Conservation (phyloP, 2,113 vertebrate genomes). For the Siniperca chuatsi region DNA sequence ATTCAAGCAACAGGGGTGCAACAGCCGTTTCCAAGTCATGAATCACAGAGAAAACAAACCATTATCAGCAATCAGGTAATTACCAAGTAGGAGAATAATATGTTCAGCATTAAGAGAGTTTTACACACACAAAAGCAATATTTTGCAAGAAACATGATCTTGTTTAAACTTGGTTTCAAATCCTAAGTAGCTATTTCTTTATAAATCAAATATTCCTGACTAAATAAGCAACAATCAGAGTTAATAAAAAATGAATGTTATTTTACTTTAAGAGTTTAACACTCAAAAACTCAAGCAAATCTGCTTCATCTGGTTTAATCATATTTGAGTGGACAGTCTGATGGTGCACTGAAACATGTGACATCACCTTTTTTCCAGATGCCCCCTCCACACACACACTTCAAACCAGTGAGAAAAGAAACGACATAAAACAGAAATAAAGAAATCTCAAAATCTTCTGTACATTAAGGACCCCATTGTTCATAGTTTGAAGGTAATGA, state of each 20-base stretch:
- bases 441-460: not conserved
- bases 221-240: not conserved
- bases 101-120: not conserved
- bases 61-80: constrained; percentile 42
- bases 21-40: constrained; percentile 35
- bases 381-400: not conserved
- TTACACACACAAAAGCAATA: not conserved
- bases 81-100: constrained; percentile 15
- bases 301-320: not conserved
- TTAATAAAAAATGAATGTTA: no score
- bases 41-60: constrained; percentile 51
- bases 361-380: not conserved
- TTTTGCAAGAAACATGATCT: not conserved
- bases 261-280: not conserved
- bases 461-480: not conserved
- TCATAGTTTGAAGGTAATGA: no score
- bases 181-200: not conserved
- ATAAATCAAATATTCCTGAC: not conserved
- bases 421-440: not conserved
- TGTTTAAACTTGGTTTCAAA: not conserved
- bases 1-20: constrained; percentile 7
- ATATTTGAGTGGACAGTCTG: not conserved
- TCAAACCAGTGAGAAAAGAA: not conserved
- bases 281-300: not conserved
- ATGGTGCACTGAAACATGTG: not conserved